Percentiles rank a stretch among this genome's conserved stretches.
phyloP scores from a whole-genome alignment of 2,797 vertebrate species.

The Xerus rutilus region DNA sequence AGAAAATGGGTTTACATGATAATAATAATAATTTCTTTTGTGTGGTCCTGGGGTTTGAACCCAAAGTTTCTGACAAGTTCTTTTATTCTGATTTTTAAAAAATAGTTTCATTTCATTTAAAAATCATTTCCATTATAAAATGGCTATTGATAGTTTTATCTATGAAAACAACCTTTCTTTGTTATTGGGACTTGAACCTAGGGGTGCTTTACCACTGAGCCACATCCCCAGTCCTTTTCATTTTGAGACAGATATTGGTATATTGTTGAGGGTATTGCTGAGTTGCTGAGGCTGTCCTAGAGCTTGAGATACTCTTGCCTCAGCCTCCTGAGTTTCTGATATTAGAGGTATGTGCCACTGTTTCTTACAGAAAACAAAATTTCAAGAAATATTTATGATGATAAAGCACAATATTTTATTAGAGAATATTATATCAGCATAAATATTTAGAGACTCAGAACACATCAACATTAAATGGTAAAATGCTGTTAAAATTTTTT shows the following conservation, averaged over 20 bases:
- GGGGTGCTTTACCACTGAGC: no score
- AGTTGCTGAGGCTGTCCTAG: no score
- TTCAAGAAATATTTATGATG: slow-evolving; percentile 40
- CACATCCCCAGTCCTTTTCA: no score
- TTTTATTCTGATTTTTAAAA: slow-evolving; percentile 39
- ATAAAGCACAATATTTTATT: slow-evolving; percentile 36
- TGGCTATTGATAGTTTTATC: slow-evolving; percentile 38
- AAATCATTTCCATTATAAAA: slow-evolving; percentile 31
- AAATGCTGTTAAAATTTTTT: slow-evolving; percentile 26
- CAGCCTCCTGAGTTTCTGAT: no score
- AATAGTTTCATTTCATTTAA: background rate
- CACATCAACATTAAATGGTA: background rate
- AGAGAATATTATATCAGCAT: slow-evolving; percentile 42
- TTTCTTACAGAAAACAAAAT: background rate
- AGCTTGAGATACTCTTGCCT: no score
- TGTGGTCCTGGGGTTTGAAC: no score
- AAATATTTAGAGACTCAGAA: slow-evolving; percentile 46
- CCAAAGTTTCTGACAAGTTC: background rate
- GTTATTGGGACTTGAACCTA: no score
- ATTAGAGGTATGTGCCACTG: no score
- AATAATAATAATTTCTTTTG: background rate
- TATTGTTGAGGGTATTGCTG: no score
- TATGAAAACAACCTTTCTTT: background rate
- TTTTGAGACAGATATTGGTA: no score
- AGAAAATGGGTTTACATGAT: slow-evolving; percentile 31